A percentile compares a stretch with the other conserved stretches of the same genome.
phyloP scores from a whole-genome alignment of 2,888 invertebrate species.

The Dexiosoma caninum region DNA sequence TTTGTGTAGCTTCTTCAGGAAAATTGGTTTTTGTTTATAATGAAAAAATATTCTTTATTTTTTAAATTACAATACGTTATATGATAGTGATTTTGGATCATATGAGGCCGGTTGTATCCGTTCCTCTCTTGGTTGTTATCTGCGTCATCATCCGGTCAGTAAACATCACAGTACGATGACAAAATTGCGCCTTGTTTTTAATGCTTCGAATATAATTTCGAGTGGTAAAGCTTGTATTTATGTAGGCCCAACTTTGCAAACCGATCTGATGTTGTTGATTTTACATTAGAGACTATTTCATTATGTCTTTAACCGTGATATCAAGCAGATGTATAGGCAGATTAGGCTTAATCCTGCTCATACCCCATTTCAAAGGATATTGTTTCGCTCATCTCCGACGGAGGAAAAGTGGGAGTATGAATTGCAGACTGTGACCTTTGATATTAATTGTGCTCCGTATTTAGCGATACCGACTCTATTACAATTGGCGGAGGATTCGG shows the following conservation, averaged over 20 bases:
- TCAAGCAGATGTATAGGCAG: neutral
- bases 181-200: neutral
- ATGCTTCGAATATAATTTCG: neutral
- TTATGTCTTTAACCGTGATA: neutral
- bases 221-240: neutral
- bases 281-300: neutral
- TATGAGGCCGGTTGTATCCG: no score
- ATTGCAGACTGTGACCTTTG: no score
- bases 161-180: neutral
- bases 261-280: neutral
- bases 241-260: neutral
- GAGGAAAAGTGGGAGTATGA: neutral
- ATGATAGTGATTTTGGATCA: no score
- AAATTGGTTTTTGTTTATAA: no score
- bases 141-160: conserved; percentile 1
- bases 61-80: no score
- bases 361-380: neutral
- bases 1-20: no score
- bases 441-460: no score
- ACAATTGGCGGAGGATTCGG: no score
- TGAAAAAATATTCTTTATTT: no score
- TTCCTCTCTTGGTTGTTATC: no score
- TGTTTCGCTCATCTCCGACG: neutral
- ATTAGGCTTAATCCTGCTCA: neutral
- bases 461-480: no score